phyloP scores from a whole-genome alignment of 2,888 invertebrate genomes.

The Thera obeliscata region DNA sequence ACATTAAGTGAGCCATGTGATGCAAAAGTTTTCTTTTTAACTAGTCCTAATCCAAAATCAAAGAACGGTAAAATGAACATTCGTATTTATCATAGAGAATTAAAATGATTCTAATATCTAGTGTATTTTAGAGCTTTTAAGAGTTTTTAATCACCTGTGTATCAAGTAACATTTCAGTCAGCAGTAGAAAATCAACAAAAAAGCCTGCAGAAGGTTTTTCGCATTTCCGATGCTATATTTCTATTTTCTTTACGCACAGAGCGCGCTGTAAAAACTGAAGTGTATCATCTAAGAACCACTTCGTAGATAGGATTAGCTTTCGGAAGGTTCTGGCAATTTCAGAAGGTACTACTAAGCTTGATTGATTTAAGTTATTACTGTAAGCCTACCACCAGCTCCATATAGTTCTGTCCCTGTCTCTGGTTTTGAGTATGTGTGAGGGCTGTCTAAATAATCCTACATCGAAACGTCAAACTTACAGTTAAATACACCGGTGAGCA shows the following conservation, averaged over 20 bases:
- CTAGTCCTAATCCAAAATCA: no score
- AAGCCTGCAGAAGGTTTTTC: slow-evolving; percentile 3
- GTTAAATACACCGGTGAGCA: no score
- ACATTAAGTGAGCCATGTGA: no score
- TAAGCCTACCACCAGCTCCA: no score
- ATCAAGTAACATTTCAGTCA: not conserved
- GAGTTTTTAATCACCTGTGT: not conserved
- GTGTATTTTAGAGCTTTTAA: not conserved
- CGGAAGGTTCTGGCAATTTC: slow-evolving; percentile 11
- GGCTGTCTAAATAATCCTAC: no score
- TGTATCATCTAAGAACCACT: slow-evolving; percentile 18
- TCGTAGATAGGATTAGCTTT: slow-evolving; percentile 18
- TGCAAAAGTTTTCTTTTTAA: no score
- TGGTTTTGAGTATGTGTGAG: no score
- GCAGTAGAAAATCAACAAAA: slow-evolving; percentile 2
- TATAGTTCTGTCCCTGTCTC: no score
- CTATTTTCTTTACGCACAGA: slow-evolving; percentile 17
- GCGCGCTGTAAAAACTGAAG: slow-evolving; percentile 16
- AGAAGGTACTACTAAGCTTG: slow-evolving; percentile 1
- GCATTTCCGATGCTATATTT: slow-evolving; percentile 17
- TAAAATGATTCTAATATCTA: no score
- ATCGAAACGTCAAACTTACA: no score
- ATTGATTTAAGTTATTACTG: slow-evolving; percentile 7
- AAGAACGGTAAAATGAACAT: no score
- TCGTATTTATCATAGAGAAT: no score